Evolutionary conservation across 2,797 vertebrate species (phyloP).

Genomic region (Sciaenops ocellatus): DNA sequence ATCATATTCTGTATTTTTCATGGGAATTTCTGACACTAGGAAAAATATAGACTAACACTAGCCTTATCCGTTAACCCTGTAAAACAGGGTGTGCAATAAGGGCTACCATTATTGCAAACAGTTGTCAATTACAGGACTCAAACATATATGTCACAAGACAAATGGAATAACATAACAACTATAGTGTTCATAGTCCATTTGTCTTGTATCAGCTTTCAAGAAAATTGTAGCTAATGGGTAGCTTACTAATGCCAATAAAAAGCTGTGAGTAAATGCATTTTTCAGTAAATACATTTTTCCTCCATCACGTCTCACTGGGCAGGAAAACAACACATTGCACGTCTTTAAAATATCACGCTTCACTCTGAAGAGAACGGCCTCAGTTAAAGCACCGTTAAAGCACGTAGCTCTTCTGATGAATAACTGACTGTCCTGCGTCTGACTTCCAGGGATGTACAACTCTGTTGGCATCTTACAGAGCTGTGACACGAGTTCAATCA

Average conservation of each 20-base stretch:
- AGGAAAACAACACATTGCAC: background rate
- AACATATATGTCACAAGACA: background rate
- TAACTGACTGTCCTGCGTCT: slow-evolving; percentile 17
- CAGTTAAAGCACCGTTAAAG: slow-evolving; percentile 6
- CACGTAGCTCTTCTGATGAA: slow-evolving; percentile 17
- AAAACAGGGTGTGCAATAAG: background rate
- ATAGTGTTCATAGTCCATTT: slow-evolving; percentile 8
- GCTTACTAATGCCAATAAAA: background rate
- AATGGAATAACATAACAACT: too few relatives aligned
- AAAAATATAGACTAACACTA: slow-evolving; percentile 2
- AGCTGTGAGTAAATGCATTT: slow-evolving; percentile 8
- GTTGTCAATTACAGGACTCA: background rate
- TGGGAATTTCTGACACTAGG: background rate
- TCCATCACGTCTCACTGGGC: background rate
- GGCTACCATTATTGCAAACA: background rate
- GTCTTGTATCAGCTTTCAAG: slow-evolving; percentile 8
- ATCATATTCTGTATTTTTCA: background rate
- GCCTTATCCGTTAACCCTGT: background rate
- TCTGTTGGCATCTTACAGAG: slow-evolving; percentile 12
- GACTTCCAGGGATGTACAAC: background rate
- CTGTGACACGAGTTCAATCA: slow-evolving; percentile 49
- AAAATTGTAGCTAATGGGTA: background rate
- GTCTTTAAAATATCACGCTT: slow-evolving; percentile 11
- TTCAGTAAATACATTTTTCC: slow-evolving; percentile 14
- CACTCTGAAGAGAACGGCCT: slow-evolving; percentile 1